These are phyloP conservation scores for Orchestes rusci DNA, from an alignment of 2,888 invertebrate species.

Conservation along the genomic window DNA sequence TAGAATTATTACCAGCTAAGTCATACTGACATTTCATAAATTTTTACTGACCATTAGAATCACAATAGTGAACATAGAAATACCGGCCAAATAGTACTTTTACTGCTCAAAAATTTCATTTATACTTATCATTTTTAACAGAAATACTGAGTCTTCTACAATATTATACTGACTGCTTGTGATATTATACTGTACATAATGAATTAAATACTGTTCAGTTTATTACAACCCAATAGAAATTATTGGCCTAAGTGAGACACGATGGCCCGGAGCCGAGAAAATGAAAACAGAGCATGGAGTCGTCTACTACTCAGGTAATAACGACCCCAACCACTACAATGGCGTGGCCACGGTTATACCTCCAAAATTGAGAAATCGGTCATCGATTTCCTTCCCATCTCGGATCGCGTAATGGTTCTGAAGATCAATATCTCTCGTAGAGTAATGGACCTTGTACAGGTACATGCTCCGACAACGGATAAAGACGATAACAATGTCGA, in stretches of 20 bases:
- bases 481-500: not conserved
- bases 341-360: not conserved
- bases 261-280: not conserved
- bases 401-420: not conserved
- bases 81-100: no score
- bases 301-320: not conserved
- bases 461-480: conserved; percentile 1
- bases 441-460: conserved; percentile 3
- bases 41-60: no score
- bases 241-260: conserved; percentile 1
- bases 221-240: no score
- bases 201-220: no score
- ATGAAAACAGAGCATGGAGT: not conserved
- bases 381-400: not conserved
- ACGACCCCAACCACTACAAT: conserved; percentile 2
- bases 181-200: no score
- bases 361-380: not conserved
- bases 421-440: not conserved
- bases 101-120: no score
- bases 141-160: no score
- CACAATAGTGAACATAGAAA: no score
- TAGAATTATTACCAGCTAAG: no score
- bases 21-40: no score
- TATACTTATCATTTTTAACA: no score
- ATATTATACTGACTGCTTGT: no score